Evolutionary conservation across 2,888 invertebrate genomes (phyloP), one percentile per base, ranked within the genome.

Genomic region (Lasius platythorax): DNA sequence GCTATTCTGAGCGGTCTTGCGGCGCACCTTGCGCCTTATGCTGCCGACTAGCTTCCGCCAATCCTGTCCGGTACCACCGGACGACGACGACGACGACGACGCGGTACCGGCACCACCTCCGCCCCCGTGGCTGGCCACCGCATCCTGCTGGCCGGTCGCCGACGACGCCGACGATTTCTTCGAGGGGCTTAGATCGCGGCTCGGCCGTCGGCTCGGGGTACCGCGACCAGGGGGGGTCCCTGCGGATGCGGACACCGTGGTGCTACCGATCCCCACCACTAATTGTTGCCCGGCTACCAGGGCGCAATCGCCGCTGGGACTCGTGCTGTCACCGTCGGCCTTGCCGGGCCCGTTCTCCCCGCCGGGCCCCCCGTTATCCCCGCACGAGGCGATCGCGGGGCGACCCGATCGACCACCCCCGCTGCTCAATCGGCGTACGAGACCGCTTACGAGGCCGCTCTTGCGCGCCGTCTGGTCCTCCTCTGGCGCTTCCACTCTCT

Each of bases 31-130:
- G 23, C 95, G 93, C 75, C 94, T 91, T 61, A 95, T 95, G 86
- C 95, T 95, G 64, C 95, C 95, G 50, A 95, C 94, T 93, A 95
- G 87, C 92, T 95, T 91, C 92, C 95, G 91, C 95, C 95, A 95
- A 92, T 95, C 95, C 87, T 95, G 95, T 86, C 93, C 91, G 81
- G 84, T 30, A 78, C 78, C 83, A 28, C 84, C 66, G 87, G 88
- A 64, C 85, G 90, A 82, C 76, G 75, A 74, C 84, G 87, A 84
- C 88, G 89, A 75, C 46, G 88, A 87, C 61, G 78, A 46, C 46
- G 84, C 74, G 84, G 88, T 68, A 81, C 68, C 82, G 66, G 82
- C 91, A 87, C 89, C 84, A 86, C 88, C 83, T 83, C 91, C 91
- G 83, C 89, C 88, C 85, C 92, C 90, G 85, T 88, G 78, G 75